Conservation (phyloP, 2,797 vertebrate species). For the Alcedo atthis region DNA sequence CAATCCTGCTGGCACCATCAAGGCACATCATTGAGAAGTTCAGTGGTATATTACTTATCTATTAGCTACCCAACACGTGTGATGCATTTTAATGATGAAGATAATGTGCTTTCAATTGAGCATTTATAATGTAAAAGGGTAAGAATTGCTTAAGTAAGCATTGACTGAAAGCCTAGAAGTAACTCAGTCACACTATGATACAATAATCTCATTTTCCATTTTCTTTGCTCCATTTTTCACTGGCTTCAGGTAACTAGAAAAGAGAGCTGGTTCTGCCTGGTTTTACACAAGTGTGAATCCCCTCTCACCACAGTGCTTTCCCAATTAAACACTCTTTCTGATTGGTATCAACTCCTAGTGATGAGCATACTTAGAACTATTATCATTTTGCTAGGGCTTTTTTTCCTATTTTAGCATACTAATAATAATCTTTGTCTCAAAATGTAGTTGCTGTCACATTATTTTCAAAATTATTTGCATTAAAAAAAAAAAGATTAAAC, state of each 20-base stretch:
- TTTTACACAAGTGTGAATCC: fast-evolving
- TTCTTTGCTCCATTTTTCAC: neutral
- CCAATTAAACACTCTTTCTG: neutral
- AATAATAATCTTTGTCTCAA: neutral
- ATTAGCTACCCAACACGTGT: neutral
- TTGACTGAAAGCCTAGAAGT: neutral
- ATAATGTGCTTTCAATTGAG: neutral
- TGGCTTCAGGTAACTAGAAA: neutral
- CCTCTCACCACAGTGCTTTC: neutral
- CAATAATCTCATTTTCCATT: neutral
- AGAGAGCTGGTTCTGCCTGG: neutral
- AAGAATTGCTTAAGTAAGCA: neutral
- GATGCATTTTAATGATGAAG: neutral
- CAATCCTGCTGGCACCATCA: neutral
- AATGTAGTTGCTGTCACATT: neutral
- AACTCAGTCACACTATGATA: neutral
- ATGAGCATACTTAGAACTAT: neutral
- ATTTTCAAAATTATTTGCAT: neutral
- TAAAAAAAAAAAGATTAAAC: neutral
- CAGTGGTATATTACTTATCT: neutral
- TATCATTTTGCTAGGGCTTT: neutral
- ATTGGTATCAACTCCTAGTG: neutral
- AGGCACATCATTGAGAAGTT: neutral
- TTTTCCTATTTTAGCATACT: neutral
- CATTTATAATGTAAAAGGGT: neutral